phyloP scores from a whole-genome alignment of 2,797 vertebrate species.

The Takifugu rubripes region DNA sequence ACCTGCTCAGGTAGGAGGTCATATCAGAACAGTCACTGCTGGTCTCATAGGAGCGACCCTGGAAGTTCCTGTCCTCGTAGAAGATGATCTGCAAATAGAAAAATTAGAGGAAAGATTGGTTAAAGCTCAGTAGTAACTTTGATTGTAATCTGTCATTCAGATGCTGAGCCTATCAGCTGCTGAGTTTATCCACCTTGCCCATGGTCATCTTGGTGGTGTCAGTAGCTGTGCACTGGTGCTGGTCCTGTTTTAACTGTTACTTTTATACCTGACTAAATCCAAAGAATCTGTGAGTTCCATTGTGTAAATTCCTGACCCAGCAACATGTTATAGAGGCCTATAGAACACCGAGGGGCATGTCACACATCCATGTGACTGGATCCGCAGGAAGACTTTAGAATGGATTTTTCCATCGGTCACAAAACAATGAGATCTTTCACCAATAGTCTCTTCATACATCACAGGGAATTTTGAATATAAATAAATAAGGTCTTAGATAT shows the following conservation, averaged over 20 bases:
- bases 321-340: slow-evolving; percentile 1
- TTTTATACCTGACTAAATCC: background rate
- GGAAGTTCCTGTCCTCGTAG: slow-evolving; percentile 71
- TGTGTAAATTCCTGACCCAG: background rate
- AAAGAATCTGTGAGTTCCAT: background rate
- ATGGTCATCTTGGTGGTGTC: background rate
- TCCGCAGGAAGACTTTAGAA: too few species aligned
- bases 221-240: background rate
- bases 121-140: background rate
- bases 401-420: too few species aligned
- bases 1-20: slow-evolving; percentile 64
- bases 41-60: slow-evolving; percentile 72
- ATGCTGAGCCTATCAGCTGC: too few species aligned
- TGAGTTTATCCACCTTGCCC: background rate
- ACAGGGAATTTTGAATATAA: too few species aligned
- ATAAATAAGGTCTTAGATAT: background rate
- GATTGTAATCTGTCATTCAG: too few species aligned
- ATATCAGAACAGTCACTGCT: slow-evolving; percentile 70
- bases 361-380: background rate
- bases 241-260: background rate
- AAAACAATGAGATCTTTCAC: too few species aligned
- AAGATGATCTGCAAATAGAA: slow-evolving; percentile 66
- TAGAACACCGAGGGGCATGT: background rate
- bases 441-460: too few species aligned
- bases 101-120: background rate